phyloP scores from a whole-genome alignment of 2,113 vertebrate species.

The Lampris megalopsis region DNA sequence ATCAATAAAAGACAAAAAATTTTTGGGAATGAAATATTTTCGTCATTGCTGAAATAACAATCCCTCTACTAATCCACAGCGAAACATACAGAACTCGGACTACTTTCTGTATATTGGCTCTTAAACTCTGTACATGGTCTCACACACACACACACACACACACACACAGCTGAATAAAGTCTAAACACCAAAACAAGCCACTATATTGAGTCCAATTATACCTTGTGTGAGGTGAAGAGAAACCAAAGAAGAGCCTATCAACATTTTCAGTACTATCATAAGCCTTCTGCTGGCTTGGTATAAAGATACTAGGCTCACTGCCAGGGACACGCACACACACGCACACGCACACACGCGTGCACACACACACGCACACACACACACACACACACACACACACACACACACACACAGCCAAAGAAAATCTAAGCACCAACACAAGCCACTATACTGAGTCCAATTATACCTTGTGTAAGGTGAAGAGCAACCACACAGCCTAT shows the following conservation, averaged over 20 bases:
- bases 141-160: background rate
- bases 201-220: conserved; percentile 20
- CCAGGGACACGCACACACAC: background rate
- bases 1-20: too few relatives aligned
- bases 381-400: too few relatives aligned
- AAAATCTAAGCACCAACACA: background rate
- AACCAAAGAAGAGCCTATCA: conserved; percentile 38
- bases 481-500: conserved; percentile 28
- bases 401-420: background rate
- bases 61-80: too few relatives aligned
- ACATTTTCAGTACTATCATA: conserved; percentile 44
- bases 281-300: conserved; percentile 46
- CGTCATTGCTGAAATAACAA: too few relatives aligned
- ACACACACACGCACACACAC: background rate
- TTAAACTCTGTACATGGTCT: background rate
- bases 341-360: conserved; percentile 1
- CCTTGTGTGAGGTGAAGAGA: conserved; percentile 33
- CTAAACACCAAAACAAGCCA: background rate
- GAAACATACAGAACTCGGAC: too few relatives aligned
- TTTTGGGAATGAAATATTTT: too few relatives aligned
- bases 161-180: background rate
- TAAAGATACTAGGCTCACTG: conserved; percentile 12
- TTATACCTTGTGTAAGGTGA: conserved; percentile 41
- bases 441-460: background rate
- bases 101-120: too few relatives aligned